Conservation (phyloP, 1,140 invertebrate species). For the Brachionus paranguensis region DNA sequence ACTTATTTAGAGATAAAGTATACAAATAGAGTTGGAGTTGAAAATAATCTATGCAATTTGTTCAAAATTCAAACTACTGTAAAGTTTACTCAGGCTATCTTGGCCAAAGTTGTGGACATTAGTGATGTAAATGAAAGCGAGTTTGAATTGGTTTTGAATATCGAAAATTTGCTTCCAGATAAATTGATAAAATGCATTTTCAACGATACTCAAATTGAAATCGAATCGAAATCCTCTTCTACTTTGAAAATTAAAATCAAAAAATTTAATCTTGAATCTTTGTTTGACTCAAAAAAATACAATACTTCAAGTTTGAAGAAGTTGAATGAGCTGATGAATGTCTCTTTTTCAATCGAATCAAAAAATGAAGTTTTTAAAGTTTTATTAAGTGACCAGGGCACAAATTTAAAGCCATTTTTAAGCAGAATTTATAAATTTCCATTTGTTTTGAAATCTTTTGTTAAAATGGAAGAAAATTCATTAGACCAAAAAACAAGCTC, state of each 20-base stretch:
- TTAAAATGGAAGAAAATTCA: neutral
- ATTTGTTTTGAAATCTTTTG: neutral
- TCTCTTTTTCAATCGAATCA: neutral
- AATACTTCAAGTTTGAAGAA: neutral
- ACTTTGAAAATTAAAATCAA: neutral
- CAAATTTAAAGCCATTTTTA: neutral
- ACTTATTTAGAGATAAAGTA: constrained; percentile 23
- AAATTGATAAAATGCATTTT: neutral
- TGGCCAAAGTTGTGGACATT: neutral
- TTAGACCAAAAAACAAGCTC: too few relatives aligned
- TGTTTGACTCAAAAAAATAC: neutral
- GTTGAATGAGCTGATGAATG: neutral
- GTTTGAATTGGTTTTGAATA: neutral
- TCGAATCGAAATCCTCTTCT: neutral
- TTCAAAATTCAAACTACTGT: neutral
- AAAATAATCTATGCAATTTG: constrained; percentile 24
- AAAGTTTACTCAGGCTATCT: neutral
- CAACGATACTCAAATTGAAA: neutral
- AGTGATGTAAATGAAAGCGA: neutral
- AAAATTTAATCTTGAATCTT: neutral
- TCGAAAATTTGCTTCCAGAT: neutral
- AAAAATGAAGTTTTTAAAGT: neutral
- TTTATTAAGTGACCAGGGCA: neutral
- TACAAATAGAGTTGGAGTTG: neutral
- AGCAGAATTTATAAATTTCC: constrained; percentile 7